These are phyloP conservation scores for Micrastur ruficollis DNA, from an alignment of 2,797 vertebrate species.

Conservation along the genomic window DNA sequence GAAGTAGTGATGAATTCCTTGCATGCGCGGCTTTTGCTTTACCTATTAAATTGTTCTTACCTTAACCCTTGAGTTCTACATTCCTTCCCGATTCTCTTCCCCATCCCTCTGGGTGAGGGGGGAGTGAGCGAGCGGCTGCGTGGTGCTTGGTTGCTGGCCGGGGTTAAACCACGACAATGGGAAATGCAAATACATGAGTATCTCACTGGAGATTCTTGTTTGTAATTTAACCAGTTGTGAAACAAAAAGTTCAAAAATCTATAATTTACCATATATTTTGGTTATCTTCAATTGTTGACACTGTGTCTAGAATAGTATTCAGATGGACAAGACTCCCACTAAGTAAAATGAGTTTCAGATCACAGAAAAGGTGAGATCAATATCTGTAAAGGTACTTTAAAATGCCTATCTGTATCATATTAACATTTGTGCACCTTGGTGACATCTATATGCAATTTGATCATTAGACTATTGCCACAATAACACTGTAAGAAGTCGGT, in stretches of 20 bases:
- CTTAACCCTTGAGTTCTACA: too few species aligned
- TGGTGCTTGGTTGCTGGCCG: too few species aligned
- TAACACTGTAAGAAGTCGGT: background rate
- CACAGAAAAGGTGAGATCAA: background rate
- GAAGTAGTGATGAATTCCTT: too few species aligned
- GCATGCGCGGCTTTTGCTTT: too few species aligned
- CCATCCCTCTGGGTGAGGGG: too few species aligned
- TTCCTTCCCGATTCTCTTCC: too few species aligned
- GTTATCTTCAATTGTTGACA: background rate
- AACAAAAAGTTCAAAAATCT: background rate
- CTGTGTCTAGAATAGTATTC: background rate
- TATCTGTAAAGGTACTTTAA: background rate
- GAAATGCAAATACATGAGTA: background rate
- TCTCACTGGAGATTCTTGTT: background rate
- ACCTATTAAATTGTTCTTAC: too few species aligned
- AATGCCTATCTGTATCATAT: too few species aligned
- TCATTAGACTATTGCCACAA: background rate
- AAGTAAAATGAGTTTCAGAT: background rate
- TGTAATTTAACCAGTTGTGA: background rate
- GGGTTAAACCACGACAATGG: background rate
- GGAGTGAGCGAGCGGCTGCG: too few species aligned
- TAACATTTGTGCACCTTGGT: background rate
- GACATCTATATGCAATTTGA: background rate
- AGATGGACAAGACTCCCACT: background rate
- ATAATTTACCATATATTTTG: background rate